Evolutionary conservation across 2,797 vertebrate genomes (phyloP).

Genomic region (Acipenser ruthenus): DNA sequence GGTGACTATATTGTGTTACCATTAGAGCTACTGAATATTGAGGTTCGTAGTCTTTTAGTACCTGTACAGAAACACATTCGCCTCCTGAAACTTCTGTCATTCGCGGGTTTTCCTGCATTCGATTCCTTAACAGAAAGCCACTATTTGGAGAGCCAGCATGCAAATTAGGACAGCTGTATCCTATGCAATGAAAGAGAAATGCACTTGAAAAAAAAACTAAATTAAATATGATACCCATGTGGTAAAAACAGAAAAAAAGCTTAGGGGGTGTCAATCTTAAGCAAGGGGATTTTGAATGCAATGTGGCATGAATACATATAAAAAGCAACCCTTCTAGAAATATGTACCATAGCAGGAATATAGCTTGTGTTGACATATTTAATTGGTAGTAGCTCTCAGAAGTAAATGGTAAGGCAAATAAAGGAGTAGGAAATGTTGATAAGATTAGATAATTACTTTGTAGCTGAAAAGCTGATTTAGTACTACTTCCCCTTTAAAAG

Average conservation of each 20-base stretch:
- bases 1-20: background rate
- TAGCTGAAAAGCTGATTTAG: too few species aligned
- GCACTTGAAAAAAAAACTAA: slow-evolving; percentile 15
- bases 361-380: too few species aligned
- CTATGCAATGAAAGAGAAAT: slow-evolving; percentile 42
- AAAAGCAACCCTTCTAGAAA: too few species aligned
- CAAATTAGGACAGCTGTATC: slow-evolving; percentile 50
- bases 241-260: background rate
- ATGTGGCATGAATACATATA: too few species aligned
- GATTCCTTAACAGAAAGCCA: slow-evolving; percentile 31
- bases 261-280: too few species aligned
- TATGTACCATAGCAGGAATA: too few species aligned
- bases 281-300: too few species aligned
- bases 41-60: slow-evolving; percentile 14
- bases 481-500: too few species aligned
- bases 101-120: slow-evolving; percentile 26
- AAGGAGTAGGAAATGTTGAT: too few species aligned
- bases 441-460: too few species aligned
- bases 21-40: background rate
- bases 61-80: slow-evolving; percentile 26
- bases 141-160: slow-evolving; percentile 35
- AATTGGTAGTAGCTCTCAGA: too few species aligned
- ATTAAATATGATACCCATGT: background rate
- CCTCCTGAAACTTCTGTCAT: slow-evolving; percentile 16
- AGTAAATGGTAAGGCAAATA: too few species aligned